Evolutionary conservation across 2,888 invertebrate genomes (phyloP).

Genomic region (Cremastinae sp.): DNA sequence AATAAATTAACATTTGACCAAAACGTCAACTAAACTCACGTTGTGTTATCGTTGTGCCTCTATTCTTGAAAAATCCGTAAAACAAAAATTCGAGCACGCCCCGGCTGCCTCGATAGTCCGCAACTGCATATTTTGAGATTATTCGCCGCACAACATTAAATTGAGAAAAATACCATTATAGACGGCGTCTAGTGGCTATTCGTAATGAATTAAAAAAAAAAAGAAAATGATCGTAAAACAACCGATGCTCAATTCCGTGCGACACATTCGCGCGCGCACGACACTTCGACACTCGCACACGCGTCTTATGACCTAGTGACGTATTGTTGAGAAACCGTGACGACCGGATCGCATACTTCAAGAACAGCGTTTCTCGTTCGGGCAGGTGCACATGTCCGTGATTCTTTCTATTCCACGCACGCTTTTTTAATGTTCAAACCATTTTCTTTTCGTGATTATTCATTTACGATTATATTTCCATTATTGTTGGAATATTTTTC

Average conservation of each 20-base stretch:
- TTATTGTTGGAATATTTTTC: too few relatives aligned
- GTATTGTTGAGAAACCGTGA: constrained; percentile 38
- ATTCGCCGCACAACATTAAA: background rate
- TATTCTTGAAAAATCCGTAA: constrained; percentile 20
- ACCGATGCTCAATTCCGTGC: constrained; percentile 43
- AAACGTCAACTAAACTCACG: constrained; percentile 52
- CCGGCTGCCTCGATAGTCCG: constrained; percentile 11
- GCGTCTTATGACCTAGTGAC: constrained; percentile 47
- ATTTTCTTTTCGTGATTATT: background rate
- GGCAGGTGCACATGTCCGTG: constrained; percentile 57
- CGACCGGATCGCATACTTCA: constrained; percentile 8
- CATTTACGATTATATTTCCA: too few relatives aligned
- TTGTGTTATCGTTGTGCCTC: constrained; percentile 27
- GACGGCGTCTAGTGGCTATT: background rate
- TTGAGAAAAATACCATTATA: constrained; percentile 1
- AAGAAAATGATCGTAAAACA: background rate
- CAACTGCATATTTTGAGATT: constrained; percentile 49
- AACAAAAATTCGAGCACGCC: constrained; percentile 16
- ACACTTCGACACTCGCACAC: constrained; percentile 18
- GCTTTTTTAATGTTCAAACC: constrained; percentile 21
- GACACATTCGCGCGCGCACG: constrained; percentile 36
- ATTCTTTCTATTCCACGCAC: constrained; percentile 13
- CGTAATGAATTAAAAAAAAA: background rate
- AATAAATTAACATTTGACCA: too few relatives aligned
- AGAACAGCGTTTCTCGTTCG: constrained; percentile 31